A percentile compares a stretch with the other conserved stretches of the same genome.
These are phyloP conservation scores for Scolopax bukidnonensis DNA, from an alignment of 2,797 vertebrate species.

Conservation along the genomic window DNA sequence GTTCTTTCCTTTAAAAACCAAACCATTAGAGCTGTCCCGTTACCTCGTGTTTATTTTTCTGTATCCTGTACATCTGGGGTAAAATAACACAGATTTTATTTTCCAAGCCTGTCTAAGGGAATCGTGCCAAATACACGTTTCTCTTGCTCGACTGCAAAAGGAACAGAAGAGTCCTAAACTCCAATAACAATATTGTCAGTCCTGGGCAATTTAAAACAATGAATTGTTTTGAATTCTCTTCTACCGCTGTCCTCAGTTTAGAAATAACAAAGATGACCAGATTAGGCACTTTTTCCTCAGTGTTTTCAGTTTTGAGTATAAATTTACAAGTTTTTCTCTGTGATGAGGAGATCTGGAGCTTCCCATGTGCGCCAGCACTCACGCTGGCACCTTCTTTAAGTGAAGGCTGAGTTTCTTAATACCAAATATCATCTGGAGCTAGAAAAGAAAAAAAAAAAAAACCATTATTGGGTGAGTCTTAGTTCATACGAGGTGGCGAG, in stretches of 20 bases:
- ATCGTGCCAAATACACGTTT: constrained; percentile 6
- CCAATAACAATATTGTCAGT: not conserved
- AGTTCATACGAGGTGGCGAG: not conserved
- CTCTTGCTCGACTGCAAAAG: not conserved
- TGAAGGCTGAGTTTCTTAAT: not conserved
- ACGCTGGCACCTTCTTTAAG: not conserved
- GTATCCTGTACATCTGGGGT: not conserved
- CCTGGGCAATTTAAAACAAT: not conserved
- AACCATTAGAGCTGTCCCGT: not conserved
- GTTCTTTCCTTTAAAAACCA: constrained; percentile 22
- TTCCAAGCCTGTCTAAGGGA: not conserved
- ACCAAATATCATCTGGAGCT: not conserved
- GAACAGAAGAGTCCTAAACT: constrained; percentile 3
- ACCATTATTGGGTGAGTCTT: not conserved
- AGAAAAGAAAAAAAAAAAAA: not conserved
- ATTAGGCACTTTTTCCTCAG: not conserved
- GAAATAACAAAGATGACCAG: not conserved
- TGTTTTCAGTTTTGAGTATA: not conserved
- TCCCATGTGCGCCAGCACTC: not conserved
- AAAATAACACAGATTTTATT: constrained; percentile 31
- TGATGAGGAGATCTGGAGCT: not conserved
- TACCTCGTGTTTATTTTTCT: not conserved
- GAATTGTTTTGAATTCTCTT: not conserved
- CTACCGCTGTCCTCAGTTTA: not conserved
- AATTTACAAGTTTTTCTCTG: not conserved